Evolutionary conservation across 1,140 invertebrate species (phyloP), one percentile per base, ranked within the genome.

Genomic region (Magallana ariakensis): DNA sequence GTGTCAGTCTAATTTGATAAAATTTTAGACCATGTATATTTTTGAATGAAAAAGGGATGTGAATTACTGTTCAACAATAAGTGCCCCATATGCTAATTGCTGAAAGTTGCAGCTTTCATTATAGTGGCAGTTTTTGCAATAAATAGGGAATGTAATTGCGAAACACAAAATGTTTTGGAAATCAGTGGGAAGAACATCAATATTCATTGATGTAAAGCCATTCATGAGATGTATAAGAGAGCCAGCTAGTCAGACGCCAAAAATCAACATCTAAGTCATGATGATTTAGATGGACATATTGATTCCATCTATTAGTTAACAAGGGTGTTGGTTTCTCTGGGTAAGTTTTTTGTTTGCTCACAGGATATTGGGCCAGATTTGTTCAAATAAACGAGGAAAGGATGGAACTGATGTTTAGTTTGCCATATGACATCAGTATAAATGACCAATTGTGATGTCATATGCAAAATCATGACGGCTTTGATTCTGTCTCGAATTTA

Each of bases 181-280:
- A 75, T 75, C 66, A 26, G 66, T 75, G 66, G 66, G 66, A n/a
- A 75, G 66, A 33, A 75, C 66, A 75, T 75, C 66, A 75, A 75
- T 75, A 75, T 75, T 75, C 22, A 75, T 75, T 75, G 66, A 75
- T 75, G 66, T 75, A 75, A 33, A 75, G 66, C 66, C 66, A 75
- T 75, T 75, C 22, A 75, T 2, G 22, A 75, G 66, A 75, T 19
- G 22, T 26, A 26, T 46, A 46, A 46, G 66, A 75, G 11, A 75
- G 66, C 66, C 66, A 75, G 22, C 11, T 46, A 46, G 33, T 46
- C 33, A 75, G 66, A 22, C 22, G 66, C 22, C 66, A 75, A 75
- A 75, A 75, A 75, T 75, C 66, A 75, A 75, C 66, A 75, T 75
- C 66, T 8, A 75, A 75, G 66, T 26, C 66, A 75, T 33, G 66